Evolutionary conservation across 2,888 invertebrate genomes (phyloP), one percentile per base, ranked within the genome.

Genomic region (Stictocephala bisonia): DNA sequence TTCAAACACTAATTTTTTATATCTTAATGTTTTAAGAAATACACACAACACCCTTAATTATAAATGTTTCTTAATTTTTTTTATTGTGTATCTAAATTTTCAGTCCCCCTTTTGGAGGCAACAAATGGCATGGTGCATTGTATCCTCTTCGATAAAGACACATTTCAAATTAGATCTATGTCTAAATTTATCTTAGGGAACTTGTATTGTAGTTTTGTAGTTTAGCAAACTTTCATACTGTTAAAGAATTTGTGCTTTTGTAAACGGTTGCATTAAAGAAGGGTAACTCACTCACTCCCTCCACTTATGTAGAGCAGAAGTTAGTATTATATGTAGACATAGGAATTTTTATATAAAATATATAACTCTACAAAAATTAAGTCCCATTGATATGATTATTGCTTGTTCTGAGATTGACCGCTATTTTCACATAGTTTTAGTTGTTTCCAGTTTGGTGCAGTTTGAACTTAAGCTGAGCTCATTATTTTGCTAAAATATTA

Each of bases 101-200:
- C 18, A 20, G 40, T 22, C n/a, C 56, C 41, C 40, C 9, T 58
- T 58, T 35, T 29, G 56, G 58, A 58, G 69, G 35, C 40, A 40
- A 69, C 53, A 51, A 29, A 53, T 26, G 72, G 72, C 72, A 72
- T 72, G 72, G 72, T 72, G 58, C 41, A 53, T 29, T 67, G 72
- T 72, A 68, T 72, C 72, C 72, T 72, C 58, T 56, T 51, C 50
- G 40, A 31, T 64, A 64, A 72, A 50, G 35, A 69, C 24, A 51
- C 35, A 22, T 40, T 68, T 69, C 56, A 40, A 31, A 29, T 58
- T 71, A 71, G 70, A 27, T 71, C 41, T 58, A 71, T 71, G 70
- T 71, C 70, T 71, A 71, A 71, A 71, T 71, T 69, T 71, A 71
- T 58, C 70, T 58, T 71, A 58, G 58, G 44, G 31, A 71, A 18